Evolutionary conservation across 2,113 vertebrate species (phyloP).

Genomic region (Zosterops pallidus): DNA sequence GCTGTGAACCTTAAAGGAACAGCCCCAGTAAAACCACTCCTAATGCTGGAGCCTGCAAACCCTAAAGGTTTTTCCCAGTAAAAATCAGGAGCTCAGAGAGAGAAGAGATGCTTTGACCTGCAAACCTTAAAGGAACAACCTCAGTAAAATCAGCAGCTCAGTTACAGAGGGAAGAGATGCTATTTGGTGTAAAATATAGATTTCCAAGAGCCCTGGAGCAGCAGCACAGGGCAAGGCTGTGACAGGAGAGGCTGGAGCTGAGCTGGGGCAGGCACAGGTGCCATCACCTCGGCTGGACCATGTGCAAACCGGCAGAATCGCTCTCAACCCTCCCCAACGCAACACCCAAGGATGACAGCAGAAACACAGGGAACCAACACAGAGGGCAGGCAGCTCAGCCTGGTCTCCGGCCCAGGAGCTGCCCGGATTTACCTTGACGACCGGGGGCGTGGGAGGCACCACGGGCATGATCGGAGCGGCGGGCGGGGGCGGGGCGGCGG

Average conservation of each 20-base stretch:
- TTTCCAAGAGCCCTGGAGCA: not conserved
- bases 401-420: not conserved
- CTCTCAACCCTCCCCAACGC: not conserved
- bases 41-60: too few species aligned
- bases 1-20: too few species aligned
- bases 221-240: not conserved
- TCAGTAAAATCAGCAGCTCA: not conserved
- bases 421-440: conserved; percentile 83
- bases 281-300: not conserved
- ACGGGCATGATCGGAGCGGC: conserved; percentile 78
- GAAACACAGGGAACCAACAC: not conserved
- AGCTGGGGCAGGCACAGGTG: not conserved
- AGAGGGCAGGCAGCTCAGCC: not conserved
- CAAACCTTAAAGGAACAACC: not conserved
- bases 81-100: not conserved
- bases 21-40: too few species aligned
- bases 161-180: not conserved
- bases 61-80: too few species aligned
- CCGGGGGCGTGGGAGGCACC: conserved; percentile 88
- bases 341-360: not conserved
- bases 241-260: not conserved
- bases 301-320: rapidly evolving
- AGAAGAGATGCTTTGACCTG: not conserved
- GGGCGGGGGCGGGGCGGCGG: conserved; percentile 70
- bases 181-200: not conserved